Base-by-base conservation (phyloP, 2,113 vertebrate species). In the Peromyscus leucopus region DNA sequence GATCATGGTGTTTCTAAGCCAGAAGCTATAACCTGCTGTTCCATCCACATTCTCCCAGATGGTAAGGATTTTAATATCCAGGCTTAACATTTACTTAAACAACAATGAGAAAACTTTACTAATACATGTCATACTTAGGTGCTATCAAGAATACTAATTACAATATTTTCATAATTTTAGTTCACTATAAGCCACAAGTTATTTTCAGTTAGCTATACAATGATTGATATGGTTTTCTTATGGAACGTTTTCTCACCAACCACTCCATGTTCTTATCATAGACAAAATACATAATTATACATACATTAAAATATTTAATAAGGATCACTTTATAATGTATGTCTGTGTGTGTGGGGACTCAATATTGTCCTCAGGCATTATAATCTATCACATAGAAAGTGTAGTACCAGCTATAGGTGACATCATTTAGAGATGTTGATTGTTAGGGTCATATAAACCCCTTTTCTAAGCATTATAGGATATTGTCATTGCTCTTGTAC, bases 321-420 rank as follows among this genome's bases (percentile, higher is more conserved):
- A 10, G 5, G 2, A 22, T 82, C 57, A n/a, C 36, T 24, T 24
- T 6, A 82, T 59, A 82, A 59, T 55, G 46, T 36, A 36, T 69
- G 28, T 69, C 5, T 5, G 16, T 17, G 36, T 1, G 16, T 2
- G 0, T 21, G 55, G 33, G 19, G 3, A 39, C 12, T 22, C 51
- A 59, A 82, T 59, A 59, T 19, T 12, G 4, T n/a, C 10, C 2
- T 5, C 9, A 57, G 79, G 33, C 1, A n/a, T 10, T 8, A 39
- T 74, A 59, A 11, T 36, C 51, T 24, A 24, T 59, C 33, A n/a
- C 17, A 82, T 5, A n/a, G 5, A 57, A 82, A 82, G 11, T 36
- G 42, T 36, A 82, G 9, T 55, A 8, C 9, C 31, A 80, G 4
- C 4, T 80, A 57, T 11, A 57, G 17, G 33, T 21, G 16, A 33